phyloP scores from a whole-genome alignment of 2,797 vertebrate species.

The Loris lydekkerianus region DNA sequence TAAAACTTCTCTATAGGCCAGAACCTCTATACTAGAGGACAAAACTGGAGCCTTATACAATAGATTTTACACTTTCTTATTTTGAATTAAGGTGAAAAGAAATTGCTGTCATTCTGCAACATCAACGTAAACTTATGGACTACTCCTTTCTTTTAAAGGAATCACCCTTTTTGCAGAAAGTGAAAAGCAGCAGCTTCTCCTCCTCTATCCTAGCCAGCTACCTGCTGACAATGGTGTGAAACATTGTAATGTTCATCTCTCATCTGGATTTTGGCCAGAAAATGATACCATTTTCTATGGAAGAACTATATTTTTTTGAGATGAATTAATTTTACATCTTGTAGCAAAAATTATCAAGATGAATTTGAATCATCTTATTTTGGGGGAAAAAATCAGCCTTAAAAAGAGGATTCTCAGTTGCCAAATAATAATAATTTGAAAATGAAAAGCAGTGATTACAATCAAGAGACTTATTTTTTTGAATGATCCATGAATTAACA shows the following conservation, averaged over 20 bases:
- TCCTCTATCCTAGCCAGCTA: not conserved
- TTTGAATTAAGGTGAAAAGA: constrained; percentile 8
- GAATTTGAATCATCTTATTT: not conserved
- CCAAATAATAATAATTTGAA: not conserved
- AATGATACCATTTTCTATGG: not conserved
- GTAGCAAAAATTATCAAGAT: not conserved
- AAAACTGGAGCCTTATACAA: not conserved
- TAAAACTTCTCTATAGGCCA: not conserved
- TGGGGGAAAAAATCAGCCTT: not conserved
- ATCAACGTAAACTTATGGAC: not conserved
- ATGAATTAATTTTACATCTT: constrained; percentile 22
- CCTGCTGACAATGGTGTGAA: not conserved
- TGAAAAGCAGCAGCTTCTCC: not conserved
- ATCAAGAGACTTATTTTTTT: not conserved
- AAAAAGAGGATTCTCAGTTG: not conserved
- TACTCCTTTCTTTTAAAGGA: not conserved
- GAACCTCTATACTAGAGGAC: not conserved
- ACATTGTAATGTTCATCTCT: not conserved
- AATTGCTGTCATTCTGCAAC: not conserved
- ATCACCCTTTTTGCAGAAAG: not conserved
- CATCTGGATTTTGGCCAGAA: not conserved
- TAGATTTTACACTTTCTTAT: not conserved
- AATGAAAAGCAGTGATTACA: not conserved
- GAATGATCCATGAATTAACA: not conserved
- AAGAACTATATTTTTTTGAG: not conserved